Evolutionary conservation across 2,113 vertebrate species (phyloP), one percentile per base, ranked within the genome.

Genomic region (Burhinus bistriatus): DNA sequence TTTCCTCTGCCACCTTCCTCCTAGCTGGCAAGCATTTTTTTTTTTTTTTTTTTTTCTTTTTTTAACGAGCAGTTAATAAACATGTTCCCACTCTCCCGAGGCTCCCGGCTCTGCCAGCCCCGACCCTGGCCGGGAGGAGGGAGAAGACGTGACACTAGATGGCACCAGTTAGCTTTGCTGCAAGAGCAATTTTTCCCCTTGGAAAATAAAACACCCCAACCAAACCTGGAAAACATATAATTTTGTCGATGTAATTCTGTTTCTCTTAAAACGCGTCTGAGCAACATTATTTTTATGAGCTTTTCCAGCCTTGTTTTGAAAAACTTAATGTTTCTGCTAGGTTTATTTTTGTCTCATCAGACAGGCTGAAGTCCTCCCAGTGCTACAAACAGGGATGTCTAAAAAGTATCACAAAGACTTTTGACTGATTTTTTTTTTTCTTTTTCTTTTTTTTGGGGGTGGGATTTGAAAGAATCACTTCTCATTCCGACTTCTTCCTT

Each of bases 151-250:
- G 75, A 83, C 89, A 91, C 93, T 95, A 91, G 88, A 89, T 97
- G 96, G 96, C 94, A 68, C 55, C 59, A 19, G 87, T 49, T 20
- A 57, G 87, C 93, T 94, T 87, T 49, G 83, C 95, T 96, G 71
- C 93, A 62, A 52, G 84, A 93, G 22, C 45, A 9, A 34, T 70
- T 91, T 79, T 72, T 73, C 93, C 87, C 91, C 59, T 87, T 32
- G 96, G 96, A 97, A 97, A 97, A 97, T 92, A 96, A 95, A 96
- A 94, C 95, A 96, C 90, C 81, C 93, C 73, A 93, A 93, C 79
- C 93, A 88, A 97, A 97, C 87, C 96, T 96, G 93, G 95, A 97
- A 98, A 97, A 97, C 95, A 96, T 92, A 80, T 96, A 96, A 97
- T 97, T 96, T 93, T 71, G 92, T 93, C 91, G 87, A 73, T 95